These are phyloP conservation scores for Anguilla obscura DNA, from an alignment of 2,797 vertebrate genomes.

Conservation along the genomic window DNA sequence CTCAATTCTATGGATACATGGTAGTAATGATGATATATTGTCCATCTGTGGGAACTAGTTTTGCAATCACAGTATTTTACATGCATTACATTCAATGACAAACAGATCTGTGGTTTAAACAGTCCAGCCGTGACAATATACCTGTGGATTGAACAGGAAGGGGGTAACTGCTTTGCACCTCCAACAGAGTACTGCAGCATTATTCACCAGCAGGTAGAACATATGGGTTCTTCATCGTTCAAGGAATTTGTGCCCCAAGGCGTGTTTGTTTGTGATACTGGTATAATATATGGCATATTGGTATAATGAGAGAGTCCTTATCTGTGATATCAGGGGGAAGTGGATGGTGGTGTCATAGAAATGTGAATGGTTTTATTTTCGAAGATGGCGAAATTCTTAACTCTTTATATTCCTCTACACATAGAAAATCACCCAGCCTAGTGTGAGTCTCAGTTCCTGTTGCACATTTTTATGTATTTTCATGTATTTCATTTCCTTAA, in stretches of 20 bases:
- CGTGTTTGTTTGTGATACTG: conserved; percentile 50
- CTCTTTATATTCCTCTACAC: too few species aligned
- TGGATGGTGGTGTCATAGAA: conserved; percentile 55
- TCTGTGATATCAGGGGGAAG: conserved; percentile 51
- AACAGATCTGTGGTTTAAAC: background rate
- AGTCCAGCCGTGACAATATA: conserved; percentile 9
- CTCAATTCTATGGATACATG: background rate
- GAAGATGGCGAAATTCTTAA: background rate
- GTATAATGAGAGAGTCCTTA: conserved; percentile 47
- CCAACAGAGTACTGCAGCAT: background rate
- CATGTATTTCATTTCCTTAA: background rate
- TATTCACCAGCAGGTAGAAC: conserved; percentile 37
- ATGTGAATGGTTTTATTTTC: conserved; percentile 38
- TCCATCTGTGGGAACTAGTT: background rate
- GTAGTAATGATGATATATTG: background rate
- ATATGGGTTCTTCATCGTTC: conserved; percentile 35
- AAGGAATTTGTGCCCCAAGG: conserved; percentile 36
- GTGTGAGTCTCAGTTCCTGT: background rate
- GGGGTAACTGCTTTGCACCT: conserved; percentile 37
- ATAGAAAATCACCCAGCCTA: background rate
- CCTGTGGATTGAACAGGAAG: conserved; percentile 33
- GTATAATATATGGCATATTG: conserved; percentile 53
- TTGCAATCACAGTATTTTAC: conserved; percentile 24
- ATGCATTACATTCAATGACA: conserved; percentile 5
- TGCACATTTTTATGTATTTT: too few species aligned